Evolutionary conservation across 2,797 vertebrate genomes (phyloP).

Genomic region (Eptatretus atami): DNA sequence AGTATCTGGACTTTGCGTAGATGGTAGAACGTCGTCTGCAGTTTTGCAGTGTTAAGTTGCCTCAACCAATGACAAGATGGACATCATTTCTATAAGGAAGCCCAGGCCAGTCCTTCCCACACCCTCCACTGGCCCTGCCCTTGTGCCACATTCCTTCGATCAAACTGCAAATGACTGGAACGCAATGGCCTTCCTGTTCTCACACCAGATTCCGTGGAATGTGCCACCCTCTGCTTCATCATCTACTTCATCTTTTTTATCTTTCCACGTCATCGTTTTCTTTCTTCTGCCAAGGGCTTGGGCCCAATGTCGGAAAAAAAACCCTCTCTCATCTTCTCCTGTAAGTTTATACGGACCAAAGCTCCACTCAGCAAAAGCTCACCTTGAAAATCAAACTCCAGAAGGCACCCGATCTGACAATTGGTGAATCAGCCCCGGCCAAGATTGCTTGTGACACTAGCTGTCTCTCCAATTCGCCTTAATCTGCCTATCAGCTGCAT

Average conservation of each 20-base stretch:
- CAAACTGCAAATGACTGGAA: constrained; percentile 27
- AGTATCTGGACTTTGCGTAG: constrained; percentile 98
- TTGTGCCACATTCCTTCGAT: constrained; percentile 27
- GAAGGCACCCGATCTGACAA: too few species aligned
- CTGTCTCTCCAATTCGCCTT: constrained; percentile 58
- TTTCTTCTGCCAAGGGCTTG: constrained; percentile 21
- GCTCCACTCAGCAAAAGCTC: too few species aligned
- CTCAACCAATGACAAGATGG: constrained; percentile 99
- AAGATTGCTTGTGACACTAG: constrained; percentile 22
- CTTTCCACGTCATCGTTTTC: constrained; percentile 72
- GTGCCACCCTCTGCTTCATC: constrained; percentile 68
- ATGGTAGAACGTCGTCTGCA: constrained; percentile 88
- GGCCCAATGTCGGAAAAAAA: too few species aligned
- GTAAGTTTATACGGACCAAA: too few species aligned
- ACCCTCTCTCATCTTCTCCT: too few species aligned
- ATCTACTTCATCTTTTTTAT: constrained; percentile 56
- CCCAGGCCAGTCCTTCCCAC: constrained; percentile 81
- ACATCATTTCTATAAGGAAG: constrained; percentile 99
- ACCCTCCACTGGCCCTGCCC: constrained; percentile 51
- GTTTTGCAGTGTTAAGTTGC: constrained; percentile 99
- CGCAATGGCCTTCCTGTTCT: constrained; percentile 60
- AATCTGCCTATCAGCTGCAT: constrained; percentile 53
- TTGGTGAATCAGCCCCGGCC: constrained; percentile 22
- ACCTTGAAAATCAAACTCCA: too few species aligned
- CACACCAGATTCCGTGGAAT: constrained; percentile 95